Evolutionary conservation across 2,113 vertebrate species (phyloP), one percentile per base, ranked within the genome.

Genomic region (Trogon surrucura): DNA sequence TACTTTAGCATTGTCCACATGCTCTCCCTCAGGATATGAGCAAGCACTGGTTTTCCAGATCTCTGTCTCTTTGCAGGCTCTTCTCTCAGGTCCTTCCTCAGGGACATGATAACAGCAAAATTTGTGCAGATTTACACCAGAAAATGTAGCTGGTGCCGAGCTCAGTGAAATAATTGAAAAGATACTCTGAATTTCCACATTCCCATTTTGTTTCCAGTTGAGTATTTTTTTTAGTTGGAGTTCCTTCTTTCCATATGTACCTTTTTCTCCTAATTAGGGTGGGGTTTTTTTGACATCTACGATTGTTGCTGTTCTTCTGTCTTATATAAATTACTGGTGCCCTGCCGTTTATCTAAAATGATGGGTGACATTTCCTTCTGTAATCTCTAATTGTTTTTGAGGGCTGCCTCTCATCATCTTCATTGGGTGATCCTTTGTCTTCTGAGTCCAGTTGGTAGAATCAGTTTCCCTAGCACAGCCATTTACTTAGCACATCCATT

Each of bases 401-500:
- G 85, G 78, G 34, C 16, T 91, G 50, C 67, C 20, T 87, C 20
- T 86, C 34, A 54, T 74, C 27, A 56, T 80, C 60, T 94, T 93
- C 47, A 51, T 74, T 60, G 67, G 91, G 48, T 86, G 72, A 94
- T 88, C n/a, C 36, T 93, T 90, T 94, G 62, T 80, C 88, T 54
- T 90, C 41, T 73, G 54, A 78, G 67, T 53, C 57, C 51, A 34
- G 64, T 81, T 70, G 20, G 27, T 80, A 78, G 61, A 90, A 74
- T 80, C 51, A 47, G 4, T 92, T 91, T 85, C 67, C 56, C 36
- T 92, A 80, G 44, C 41, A 78, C 22, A 88, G 53, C 66, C 78
- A 29, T 80, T 82, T 86, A 85, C 62, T 97, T 85, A 80, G 64
- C 72, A 92, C 84, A 92, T 64, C 44, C 32, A 64, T 88, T 85